phyloP scores from a whole-genome alignment of 2,113 vertebrate species.

The Promerops cafer region DNA sequence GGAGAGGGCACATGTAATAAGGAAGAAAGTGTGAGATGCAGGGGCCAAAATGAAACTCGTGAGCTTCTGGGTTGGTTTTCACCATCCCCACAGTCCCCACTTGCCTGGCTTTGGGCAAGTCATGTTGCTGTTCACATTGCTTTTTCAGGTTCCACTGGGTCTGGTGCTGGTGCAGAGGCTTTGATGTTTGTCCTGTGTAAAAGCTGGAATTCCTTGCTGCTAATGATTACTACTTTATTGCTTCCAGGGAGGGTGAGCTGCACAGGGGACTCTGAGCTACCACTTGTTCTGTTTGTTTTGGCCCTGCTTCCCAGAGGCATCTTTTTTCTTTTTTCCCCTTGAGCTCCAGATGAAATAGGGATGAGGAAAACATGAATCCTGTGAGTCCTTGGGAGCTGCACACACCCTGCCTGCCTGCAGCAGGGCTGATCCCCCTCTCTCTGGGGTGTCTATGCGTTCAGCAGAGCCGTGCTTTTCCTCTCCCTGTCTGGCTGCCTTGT shows the following conservation, averaged over 20 bases:
- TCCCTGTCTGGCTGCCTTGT: neutral
- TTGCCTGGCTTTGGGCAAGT: neutral
- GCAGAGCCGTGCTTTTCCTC: neutral
- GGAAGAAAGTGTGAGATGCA: neutral
- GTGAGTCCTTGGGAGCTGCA: neutral
- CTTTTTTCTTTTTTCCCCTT: neutral
- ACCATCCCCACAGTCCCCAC: neutral
- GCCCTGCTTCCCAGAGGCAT: neutral
- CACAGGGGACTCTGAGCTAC: neutral
- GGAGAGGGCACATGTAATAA: neutral
- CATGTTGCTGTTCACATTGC: rapidly evolving
- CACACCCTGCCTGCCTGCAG: too few species aligned
- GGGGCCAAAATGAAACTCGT: rapidly evolving
- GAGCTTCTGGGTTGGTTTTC: neutral
- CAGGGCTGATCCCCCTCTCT: neutral
- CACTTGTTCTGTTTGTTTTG: neutral
- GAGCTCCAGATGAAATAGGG: neutral
- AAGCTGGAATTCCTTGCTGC: neutral
- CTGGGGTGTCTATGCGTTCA: neutral
- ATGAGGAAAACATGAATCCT: neutral
- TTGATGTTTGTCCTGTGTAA: neutral
- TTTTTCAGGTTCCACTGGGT: neutral
- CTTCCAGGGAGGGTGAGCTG: neutral
- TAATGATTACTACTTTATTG: neutral
- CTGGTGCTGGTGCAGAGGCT: neutral